Base-by-base conservation (phyloP, 2,888 invertebrate genomes). In the Drosophila niveifrons region DNA sequence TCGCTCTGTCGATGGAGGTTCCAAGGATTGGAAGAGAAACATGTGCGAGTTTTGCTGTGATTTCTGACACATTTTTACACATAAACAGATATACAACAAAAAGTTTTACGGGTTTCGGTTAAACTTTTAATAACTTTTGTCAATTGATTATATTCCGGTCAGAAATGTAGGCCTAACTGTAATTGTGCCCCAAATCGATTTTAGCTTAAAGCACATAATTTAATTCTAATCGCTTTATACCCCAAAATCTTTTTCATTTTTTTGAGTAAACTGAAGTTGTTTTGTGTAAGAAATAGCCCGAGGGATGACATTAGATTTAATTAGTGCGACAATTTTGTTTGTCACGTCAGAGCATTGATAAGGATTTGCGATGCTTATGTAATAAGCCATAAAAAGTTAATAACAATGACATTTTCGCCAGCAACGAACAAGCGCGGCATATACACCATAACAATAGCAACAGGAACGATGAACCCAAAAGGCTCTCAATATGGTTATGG, bases 361-460 rank as follows among this genome's bases (percentile, higher is more conserved):
- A 43, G 83, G 89, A 83, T 83, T 84, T 84, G 63, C 63, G 78
- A 69, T 76, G 87, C 89, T 84, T 84, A 84, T 88, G 81, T 78
- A 88, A 84, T 84, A 84, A 84, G 83, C 83, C 89, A 86, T 84
- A 84, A 86, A 84, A 86, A 84, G 87, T 84, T 88, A 84, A 84
- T 84, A 84, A 86, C 83, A 84, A 84, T 88, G 83, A 86, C 83
- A 86, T 76, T 78, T 69, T 61, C 61, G 41, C 62, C 77, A 68
- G 48, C 53, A 64, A 48, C 58, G 71, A 74, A 78, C 15, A 41
- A 39, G 13, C n/a, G 13, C 31, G 10, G 10, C 31, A 31, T 10
- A 31, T 10, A 39, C 39, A 23, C 34, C 17, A 31, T 69, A 63
- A 69, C 59, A 55, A 72, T 52, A 39, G 59, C 56, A 28, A 23